Base-by-base conservation (phyloP, 2,797 vertebrate genomes). In the Ceyx erithaca region DNA sequence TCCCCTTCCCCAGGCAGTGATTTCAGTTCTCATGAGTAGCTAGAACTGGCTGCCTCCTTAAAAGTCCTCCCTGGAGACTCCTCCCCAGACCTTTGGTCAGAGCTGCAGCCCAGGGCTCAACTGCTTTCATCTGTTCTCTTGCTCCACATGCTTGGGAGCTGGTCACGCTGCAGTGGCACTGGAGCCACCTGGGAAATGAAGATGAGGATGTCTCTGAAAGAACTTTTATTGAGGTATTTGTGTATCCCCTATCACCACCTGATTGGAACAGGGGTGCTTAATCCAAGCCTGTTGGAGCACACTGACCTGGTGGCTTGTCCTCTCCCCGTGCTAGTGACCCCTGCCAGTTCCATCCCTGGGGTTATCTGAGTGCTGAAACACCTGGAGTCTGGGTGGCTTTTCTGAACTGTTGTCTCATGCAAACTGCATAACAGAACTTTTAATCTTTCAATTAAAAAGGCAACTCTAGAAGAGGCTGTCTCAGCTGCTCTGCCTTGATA, bases 401-500 rank as follows among this genome's bases (percentile, higher is more conserved):
- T 67, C 70, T 87, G 54, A 93, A 92, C 84, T 61, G 40, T 76
- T 22, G 20, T 77, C 77, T 95, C 22, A 10, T 91, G 87, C 55
- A 78, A 94, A 46, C 88, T 64, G 83, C 61, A 7, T 87, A 68
- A 89, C 75, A 82, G 92, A 90, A 89, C 61, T 67, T 84, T 64
- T 96, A 82, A 96, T 96, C 92, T 96, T 97, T 95, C 96, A 95
- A 94, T 96, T 96, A 92, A 96, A 97, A 96, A 96, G 51, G 58
- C 77, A 94, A 1, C 90, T 91, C 84, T 43, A 93, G 95, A 95
- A 93, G 88, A 86, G 69, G 77, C 89, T 95, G 88, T 85, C 92
- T 96, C 80, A 62, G 96, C 97, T 97, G 95, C 86, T 96, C 79
- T 92, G 95, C 64, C 92, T 95, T 96, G 96, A 97, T 97, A 97